A percentile compares a stretch with the other conserved stretches of the same genome.
These are phyloP conservation scores for Acholoe squamosa DNA, from an alignment of 2,888 invertebrate species.

Conservation along the genomic window DNA sequence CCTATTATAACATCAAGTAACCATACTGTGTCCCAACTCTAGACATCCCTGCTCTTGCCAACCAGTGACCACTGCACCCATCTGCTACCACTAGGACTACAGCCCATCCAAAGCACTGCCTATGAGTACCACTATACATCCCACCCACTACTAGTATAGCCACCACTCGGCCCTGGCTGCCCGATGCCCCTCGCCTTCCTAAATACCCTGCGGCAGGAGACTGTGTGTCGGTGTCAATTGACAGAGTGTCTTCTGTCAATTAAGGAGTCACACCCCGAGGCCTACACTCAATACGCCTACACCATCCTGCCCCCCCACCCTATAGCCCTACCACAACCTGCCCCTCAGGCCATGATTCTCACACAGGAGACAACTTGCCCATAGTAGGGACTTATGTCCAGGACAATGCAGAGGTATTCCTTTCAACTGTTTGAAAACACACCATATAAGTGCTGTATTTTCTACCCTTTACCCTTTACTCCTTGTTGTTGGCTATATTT, in stretches of 20 bases:
- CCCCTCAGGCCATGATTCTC: background rate
- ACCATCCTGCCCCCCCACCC: background rate
- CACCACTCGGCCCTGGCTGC: background rate
- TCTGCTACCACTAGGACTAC: background rate
- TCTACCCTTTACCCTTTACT: too few species aligned
- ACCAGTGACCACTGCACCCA: background rate
- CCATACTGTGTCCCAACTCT: too few species aligned
- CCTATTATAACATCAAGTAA: too few species aligned
- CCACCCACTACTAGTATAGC: background rate
- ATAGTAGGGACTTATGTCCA: too few species aligned
- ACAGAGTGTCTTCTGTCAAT: background rate
- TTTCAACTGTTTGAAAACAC: too few species aligned
- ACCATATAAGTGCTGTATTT: too few species aligned
- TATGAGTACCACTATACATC: background rate
- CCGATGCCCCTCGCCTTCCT: background rate
- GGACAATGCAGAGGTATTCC: too few species aligned
- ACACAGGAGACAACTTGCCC: too few species aligned
- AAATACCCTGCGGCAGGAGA: background rate
- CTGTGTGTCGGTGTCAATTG: conserved; percentile 1
- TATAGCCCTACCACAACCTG: background rate
- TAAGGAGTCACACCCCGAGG: background rate
- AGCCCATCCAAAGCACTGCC: background rate
- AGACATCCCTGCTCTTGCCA: too few species aligned
- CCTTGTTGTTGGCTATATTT: too few species aligned
- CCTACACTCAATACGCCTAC: background rate